Evolutionary conservation across 2,888 invertebrate genomes (phyloP).

Genomic region (Thyatira batis): DNA sequence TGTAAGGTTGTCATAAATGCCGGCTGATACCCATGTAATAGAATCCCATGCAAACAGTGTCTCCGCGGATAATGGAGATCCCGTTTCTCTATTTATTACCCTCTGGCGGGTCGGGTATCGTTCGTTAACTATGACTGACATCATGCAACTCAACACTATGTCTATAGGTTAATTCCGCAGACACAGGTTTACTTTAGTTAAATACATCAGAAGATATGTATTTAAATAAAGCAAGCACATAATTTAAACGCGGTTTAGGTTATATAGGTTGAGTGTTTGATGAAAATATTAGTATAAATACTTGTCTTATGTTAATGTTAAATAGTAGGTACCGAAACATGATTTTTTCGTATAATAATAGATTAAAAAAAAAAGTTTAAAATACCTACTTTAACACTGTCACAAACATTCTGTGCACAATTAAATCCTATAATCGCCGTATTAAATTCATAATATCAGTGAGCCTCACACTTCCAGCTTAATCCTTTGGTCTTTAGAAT

Average conservation of each 20-base stretch:
- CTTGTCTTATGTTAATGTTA: too few relatives aligned
- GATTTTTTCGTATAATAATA: too few relatives aligned
- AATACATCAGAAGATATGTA: too few relatives aligned
- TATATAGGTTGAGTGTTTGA: too few relatives aligned
- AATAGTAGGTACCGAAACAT: too few relatives aligned
- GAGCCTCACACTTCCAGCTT: constrained; percentile 30
- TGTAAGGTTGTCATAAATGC: background rate
- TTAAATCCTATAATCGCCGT: constrained; percentile 24
- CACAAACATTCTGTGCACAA: background rate
- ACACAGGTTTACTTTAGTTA: too few relatives aligned
- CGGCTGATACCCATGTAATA: constrained; percentile 40
- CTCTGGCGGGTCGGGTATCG: background rate
- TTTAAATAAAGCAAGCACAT: too few relatives aligned
- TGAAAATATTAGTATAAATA: too few relatives aligned
- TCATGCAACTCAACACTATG: background rate
- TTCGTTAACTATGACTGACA: background rate
- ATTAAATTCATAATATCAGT: constrained; percentile 44
- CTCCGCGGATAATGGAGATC: constrained; percentile 29
- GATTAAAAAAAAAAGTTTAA: too few relatives aligned
- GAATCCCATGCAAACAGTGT: constrained; percentile 36
- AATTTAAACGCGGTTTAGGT: too few relatives aligned
- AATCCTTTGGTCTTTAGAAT: constrained; percentile 30
- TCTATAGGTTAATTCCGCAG: background rate
- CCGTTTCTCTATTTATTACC: constrained; percentile 25
- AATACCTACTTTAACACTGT: background rate